Conservation (phyloP, 2,888 invertebrate genomes). For the Orthonychiurus folsomi region DNA sequence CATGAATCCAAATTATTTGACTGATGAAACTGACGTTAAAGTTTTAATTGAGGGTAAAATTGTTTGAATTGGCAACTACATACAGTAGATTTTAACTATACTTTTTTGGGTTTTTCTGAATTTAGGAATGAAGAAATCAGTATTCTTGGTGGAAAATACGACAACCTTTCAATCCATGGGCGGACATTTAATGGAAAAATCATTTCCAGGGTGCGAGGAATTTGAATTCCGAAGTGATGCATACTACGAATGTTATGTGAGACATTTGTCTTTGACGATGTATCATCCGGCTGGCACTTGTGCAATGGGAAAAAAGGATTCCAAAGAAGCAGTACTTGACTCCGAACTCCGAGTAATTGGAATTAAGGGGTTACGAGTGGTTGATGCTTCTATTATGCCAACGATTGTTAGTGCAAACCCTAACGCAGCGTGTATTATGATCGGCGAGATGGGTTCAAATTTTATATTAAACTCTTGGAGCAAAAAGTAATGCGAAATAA, state of each 20-base stretch:
- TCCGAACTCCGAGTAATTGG: slow-evolving; percentile 32
- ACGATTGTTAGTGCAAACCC: slow-evolving; percentile 24
- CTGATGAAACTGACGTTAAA: slow-evolving; percentile 25
- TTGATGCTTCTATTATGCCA: slow-evolving; percentile 36
- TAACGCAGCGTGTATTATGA: slow-evolving; percentile 15
- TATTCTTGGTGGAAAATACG: slow-evolving; percentile 28
- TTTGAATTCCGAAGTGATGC: slow-evolving; percentile 21
- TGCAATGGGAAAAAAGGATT: slow-evolving; percentile 31
- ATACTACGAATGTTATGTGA: slow-evolving; percentile 31
- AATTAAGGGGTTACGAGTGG: slow-evolving; percentile 28
- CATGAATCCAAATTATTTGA: slow-evolving; percentile 34
- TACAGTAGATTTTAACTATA: neutral
- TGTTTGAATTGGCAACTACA: neutral
- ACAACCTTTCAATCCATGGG: slow-evolving; percentile 25
- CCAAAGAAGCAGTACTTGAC: slow-evolving; percentile 33
- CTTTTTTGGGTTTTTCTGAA: slow-evolving; percentile 7
- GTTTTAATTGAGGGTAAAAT: slow-evolving; percentile 32
- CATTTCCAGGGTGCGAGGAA: slow-evolving; percentile 19
- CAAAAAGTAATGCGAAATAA: too few relatives aligned
- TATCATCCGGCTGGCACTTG: slow-evolving; percentile 34
- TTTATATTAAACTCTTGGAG: neutral
- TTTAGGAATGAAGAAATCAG: slow-evolving; percentile 21
- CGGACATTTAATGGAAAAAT: slow-evolving; percentile 9
- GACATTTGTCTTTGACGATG: slow-evolving; percentile 29
- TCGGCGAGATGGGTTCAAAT: slow-evolving; percentile 17